These are phyloP conservation scores for Asarcornis scutulata DNA, from an alignment of 2,113 vertebrate species.

Conservation along the genomic window DNA sequence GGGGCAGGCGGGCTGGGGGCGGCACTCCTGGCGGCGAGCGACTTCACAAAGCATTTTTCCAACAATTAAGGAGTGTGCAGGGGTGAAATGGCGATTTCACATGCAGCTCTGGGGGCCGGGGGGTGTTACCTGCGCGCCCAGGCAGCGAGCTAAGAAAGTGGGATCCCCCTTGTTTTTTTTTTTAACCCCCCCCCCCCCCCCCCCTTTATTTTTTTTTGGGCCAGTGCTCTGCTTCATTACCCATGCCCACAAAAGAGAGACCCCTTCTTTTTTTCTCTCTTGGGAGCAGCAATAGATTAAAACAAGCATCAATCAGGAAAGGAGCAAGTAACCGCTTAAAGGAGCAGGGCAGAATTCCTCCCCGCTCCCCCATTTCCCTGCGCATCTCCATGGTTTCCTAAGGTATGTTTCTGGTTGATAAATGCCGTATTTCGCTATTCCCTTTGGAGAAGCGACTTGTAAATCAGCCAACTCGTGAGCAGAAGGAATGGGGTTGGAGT, in stretches of 20 bases:
- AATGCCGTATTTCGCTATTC: conserved; percentile 29
- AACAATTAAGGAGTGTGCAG: conserved; percentile 94
- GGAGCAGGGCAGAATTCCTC: conserved; percentile 42
- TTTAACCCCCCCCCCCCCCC: too few relatives aligned
- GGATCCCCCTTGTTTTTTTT: neutral
- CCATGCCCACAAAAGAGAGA: conserved; percentile 76
- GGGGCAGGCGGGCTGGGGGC: neutral
- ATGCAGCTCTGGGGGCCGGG: conserved; percentile 79
- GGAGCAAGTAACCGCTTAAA: conserved; percentile 61
- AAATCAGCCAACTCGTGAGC: neutral
- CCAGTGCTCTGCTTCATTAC: conserved; percentile 73
- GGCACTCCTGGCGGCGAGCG: conserved; percentile 87
- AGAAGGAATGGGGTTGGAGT: neutral
- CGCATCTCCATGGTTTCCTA: conserved; percentile 51
- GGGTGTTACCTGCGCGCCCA: conserved; percentile 80
- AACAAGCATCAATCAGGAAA: conserved; percentile 81
- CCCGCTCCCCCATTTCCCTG: neutral
- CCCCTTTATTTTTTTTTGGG: neutral
- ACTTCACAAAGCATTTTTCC: conserved; percentile 96
- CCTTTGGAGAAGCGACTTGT: conserved; percentile 31
- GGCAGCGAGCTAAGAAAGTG: conserved; percentile 47
- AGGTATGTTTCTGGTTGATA: conserved; percentile 56
- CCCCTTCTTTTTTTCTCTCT: conserved; percentile 63
- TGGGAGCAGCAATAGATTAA: conserved; percentile 76
- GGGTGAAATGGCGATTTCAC: conserved; percentile 97